Evolutionary conservation across 2,797 vertebrate species (phyloP).

Genomic region (Falco peregrinus): DNA sequence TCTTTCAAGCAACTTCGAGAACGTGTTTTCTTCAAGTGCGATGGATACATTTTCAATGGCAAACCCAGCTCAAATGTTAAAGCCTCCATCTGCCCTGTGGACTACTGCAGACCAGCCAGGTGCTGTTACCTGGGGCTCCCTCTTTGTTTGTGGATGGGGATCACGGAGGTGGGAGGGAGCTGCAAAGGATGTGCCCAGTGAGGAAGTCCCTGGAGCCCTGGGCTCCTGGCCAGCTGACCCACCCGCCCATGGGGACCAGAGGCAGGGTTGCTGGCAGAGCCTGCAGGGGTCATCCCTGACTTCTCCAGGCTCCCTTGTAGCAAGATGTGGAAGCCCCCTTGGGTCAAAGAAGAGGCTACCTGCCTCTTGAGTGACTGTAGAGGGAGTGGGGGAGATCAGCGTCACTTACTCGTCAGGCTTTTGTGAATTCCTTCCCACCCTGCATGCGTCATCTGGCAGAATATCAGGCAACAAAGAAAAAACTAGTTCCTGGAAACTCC

Average conservation of each 20-base stretch:
- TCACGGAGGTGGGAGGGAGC: accelerated
- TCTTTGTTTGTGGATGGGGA: accelerated
- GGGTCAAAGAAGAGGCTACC: neutral
- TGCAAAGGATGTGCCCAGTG: accelerated
- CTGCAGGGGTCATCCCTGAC: neutral
- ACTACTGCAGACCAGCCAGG: accelerated
- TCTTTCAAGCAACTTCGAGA: conserved; percentile 55
- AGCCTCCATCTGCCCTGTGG: neutral
- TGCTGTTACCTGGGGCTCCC: neutral
- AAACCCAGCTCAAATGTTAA: neutral
- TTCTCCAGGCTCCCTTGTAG: neutral
- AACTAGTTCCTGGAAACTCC: conserved; percentile 37
- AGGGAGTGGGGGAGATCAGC: neutral
- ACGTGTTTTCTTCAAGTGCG: neutral
- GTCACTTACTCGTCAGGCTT: neutral
- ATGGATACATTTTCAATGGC: neutral
- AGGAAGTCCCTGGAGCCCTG: neutral
- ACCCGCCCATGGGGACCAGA: accelerated
- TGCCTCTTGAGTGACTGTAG: neutral
- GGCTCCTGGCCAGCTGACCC: neutral
- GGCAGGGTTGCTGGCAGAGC: neutral
- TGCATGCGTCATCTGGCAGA: neutral
- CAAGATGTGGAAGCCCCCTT: neutral
- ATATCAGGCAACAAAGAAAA: conserved; percentile 2
- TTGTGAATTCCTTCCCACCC: neutral